Conservation (phyloP, 1,140 invertebrate species). For the Musca vetustissima region DNA sequence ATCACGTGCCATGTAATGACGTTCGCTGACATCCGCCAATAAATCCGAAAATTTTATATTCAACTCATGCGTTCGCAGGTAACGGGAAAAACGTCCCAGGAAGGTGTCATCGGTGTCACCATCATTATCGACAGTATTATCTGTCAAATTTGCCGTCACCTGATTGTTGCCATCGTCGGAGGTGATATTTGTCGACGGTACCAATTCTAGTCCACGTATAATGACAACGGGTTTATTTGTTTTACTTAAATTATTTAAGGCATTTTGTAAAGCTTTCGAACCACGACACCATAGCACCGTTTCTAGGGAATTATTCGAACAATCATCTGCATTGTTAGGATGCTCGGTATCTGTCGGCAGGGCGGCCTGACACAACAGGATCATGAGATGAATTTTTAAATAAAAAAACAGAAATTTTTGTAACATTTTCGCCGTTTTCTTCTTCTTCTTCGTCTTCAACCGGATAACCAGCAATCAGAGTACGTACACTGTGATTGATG, state of each 20-base stretch:
- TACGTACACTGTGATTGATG: not conserved
- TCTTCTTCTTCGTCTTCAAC: too few relatives aligned
- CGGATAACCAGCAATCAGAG: too few relatives aligned
- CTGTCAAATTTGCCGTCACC: constrained; percentile 35
- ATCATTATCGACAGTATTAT: constrained; percentile 29
- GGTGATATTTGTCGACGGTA: constrained; percentile 29
- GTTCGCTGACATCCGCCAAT: constrained; percentile 32
- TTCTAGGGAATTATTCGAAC: constrained; percentile 36
- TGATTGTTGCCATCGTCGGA: not conserved
- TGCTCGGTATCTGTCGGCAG: not conserved
- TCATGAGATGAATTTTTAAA: not conserved
- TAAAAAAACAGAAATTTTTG: not conserved
- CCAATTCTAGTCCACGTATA: constrained; percentile 49
- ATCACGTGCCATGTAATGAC: constrained; percentile 17
- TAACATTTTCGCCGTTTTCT: not conserved
- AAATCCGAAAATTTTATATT: constrained; percentile 69
- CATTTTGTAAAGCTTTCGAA: constrained; percentile 42
- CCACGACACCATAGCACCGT: constrained; percentile 46
- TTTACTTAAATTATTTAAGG: constrained; percentile 44
- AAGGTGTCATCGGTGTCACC: constrained; percentile 26
- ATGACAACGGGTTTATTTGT: constrained; percentile 45
- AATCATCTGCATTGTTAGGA: not conserved
- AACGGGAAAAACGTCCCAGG: constrained; percentile 63
- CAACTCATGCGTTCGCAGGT: constrained; percentile 69
- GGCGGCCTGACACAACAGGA: not conserved